These are phyloP conservation scores for Tenthredo livida DNA, from an alignment of 2,888 invertebrate species.

Conservation along the genomic window DNA sequence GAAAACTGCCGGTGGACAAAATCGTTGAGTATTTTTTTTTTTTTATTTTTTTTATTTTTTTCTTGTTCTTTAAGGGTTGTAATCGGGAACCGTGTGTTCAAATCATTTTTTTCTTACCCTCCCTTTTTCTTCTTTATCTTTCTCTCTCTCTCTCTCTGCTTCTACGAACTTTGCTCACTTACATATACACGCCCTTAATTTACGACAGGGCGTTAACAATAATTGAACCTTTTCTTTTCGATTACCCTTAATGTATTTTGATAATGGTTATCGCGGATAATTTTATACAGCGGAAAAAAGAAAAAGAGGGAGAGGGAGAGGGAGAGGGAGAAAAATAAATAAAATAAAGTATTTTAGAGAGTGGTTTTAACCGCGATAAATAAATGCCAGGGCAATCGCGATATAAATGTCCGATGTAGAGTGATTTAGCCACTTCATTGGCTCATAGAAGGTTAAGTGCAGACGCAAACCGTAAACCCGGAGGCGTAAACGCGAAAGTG, in stretches of 20 bases:
- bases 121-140: too few species aligned
- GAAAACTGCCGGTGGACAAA: neutral
- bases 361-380: slow-evolving; percentile 64
- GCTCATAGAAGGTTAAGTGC: slow-evolving; percentile 69
- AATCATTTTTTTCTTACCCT: neutral
- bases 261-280: neutral
- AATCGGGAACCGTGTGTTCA: neutral
- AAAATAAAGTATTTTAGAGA: neutral
- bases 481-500: slow-evolving; percentile 63
- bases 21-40: neutral
- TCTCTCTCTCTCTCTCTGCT: neutral
- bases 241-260: neutral
- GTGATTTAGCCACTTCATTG: slow-evolving; percentile 71
- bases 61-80: neutral
- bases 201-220: neutral
- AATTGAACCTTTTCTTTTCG: neutral
- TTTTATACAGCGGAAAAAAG: neutral
- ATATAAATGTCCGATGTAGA: slow-evolving; percentile 71
- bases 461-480: slow-evolving; percentile 66
- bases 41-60: neutral
- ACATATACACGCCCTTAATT: neutral
- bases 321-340: neutral
- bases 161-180: neutral
- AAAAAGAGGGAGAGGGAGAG: too few species aligned
- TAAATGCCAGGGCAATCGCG: slow-evolving; percentile 71